Conservation (phyloP, 2,113 vertebrate genomes). For the Aleadryas rufinucha region DNA sequence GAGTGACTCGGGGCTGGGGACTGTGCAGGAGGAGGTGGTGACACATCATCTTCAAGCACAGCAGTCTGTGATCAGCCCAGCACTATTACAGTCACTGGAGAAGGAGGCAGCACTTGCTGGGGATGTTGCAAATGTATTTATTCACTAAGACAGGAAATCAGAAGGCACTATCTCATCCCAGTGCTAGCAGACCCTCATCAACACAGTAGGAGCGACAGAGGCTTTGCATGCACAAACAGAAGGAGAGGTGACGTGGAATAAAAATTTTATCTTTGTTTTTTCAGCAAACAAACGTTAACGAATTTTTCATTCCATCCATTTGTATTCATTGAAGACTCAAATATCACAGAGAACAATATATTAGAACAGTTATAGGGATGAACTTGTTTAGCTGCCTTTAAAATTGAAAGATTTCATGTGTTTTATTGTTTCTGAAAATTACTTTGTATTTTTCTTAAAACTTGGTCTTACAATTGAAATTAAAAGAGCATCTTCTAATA, state of each 20-base stretch:
- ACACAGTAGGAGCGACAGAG: neutral
- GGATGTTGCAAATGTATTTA: neutral
- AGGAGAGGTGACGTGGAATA: neutral
- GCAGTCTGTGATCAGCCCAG: neutral
- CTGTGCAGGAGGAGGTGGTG: neutral
- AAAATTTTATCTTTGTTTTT: neutral
- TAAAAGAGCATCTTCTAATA: neutral
- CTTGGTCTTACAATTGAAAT: neutral
- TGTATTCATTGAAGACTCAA: neutral
- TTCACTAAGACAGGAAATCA: neutral
- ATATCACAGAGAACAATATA: neutral
- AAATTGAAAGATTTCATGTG: neutral
- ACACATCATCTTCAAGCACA: neutral
- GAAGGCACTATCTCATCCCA: neutral
- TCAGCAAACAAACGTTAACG: neutral
- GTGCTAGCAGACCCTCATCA: neutral
- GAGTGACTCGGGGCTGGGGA: neutral
- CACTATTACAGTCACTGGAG: neutral
- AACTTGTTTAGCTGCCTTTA: neutral
- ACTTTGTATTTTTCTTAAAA: neutral
- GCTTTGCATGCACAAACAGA: neutral
- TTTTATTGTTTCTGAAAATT: neutral
- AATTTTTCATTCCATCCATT: neutral
- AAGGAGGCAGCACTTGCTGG: neutral
- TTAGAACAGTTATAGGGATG: neutral